Conservation (phyloP, 2,113 vertebrate species). For the Leucopsar rothschildi region DNA sequence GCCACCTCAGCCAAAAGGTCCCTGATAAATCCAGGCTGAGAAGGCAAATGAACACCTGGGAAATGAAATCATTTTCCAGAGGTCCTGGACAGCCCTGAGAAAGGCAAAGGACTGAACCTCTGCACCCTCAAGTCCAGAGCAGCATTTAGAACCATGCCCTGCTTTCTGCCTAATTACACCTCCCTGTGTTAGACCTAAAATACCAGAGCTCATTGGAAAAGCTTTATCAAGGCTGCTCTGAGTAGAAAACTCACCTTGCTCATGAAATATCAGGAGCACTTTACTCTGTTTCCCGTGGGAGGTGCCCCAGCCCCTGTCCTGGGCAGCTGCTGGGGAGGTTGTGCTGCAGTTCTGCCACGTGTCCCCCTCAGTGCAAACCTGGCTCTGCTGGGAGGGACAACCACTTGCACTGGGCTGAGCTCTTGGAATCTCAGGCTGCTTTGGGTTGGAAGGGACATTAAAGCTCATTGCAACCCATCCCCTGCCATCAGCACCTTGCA, state of each 20-base stretch:
- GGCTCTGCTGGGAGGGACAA: neutral
- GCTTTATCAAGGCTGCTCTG: neutral
- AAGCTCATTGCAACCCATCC: neutral
- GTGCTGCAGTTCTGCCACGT: too few relatives aligned
- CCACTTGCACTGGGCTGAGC: fast-evolving
- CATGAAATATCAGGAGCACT: neutral
- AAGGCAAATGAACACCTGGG: neutral
- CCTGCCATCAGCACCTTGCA: neutral
- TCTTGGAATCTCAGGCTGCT: neutral
- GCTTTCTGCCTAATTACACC: neutral
- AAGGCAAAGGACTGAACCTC: neutral
- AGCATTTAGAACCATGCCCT: neutral
- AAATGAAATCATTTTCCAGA: neutral
- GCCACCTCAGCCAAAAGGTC: neutral
- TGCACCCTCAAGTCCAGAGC: neutral
- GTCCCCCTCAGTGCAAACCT: fast-evolving
- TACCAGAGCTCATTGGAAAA: neutral
- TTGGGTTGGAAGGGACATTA: neutral
- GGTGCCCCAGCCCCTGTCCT: neutral
- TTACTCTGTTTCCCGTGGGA: neutral
- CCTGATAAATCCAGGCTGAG: neutral
- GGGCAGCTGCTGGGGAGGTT: neutral
- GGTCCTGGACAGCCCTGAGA: neutral
- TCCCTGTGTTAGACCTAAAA: neutral
- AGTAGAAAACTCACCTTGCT: neutral